Evolutionary conservation across 2,113 vertebrate genomes (phyloP).

Genomic region (Istiophorus platypterus): DNA sequence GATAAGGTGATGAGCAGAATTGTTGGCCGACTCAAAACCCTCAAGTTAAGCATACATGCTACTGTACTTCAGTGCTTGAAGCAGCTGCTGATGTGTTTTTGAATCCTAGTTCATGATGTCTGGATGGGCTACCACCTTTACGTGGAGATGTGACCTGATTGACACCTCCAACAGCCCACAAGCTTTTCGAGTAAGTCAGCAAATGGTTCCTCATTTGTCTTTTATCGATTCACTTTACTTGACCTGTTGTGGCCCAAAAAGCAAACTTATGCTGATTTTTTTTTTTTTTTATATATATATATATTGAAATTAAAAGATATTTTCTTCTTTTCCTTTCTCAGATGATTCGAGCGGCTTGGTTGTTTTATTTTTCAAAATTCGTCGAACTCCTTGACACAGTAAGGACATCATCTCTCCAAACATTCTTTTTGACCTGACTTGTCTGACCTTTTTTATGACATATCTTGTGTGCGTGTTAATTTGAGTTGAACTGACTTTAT

Average conservation of each 20-base stretch:
- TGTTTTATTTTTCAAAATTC: constrained; percentile 95
- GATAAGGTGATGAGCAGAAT: not conserved
- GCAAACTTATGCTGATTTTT: not conserved
- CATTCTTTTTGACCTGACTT: not conserved
- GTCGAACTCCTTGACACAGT: constrained; percentile 96
- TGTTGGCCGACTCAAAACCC: not conserved
- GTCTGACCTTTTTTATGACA: no score
- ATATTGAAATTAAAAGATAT: not conserved
- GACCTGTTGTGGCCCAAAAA: not conserved
- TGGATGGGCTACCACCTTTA: constrained; percentile 94
- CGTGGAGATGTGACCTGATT: constrained; percentile 94
- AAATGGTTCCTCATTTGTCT: not conserved
- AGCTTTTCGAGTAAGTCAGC: constrained; percentile 89
- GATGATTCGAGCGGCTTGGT: constrained; percentile 93
- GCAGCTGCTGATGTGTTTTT: constrained; percentile 25
- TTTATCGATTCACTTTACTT: not conserved
- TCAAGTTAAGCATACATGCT: not conserved
- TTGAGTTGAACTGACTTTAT: not conserved
- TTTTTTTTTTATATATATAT: not conserved
- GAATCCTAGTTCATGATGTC: constrained; percentile 91
- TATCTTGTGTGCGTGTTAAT: not conserved
- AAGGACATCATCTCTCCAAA: constrained; percentile 65
- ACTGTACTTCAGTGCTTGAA: not conserved
- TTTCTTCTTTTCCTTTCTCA: constrained; percentile 62
- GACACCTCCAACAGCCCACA: constrained; percentile 88